Evolutionary conservation across 2,113 vertebrate species (phyloP), one percentile per base, ranked within the genome.

Genomic region (Gymnocephalus cernua): DNA sequence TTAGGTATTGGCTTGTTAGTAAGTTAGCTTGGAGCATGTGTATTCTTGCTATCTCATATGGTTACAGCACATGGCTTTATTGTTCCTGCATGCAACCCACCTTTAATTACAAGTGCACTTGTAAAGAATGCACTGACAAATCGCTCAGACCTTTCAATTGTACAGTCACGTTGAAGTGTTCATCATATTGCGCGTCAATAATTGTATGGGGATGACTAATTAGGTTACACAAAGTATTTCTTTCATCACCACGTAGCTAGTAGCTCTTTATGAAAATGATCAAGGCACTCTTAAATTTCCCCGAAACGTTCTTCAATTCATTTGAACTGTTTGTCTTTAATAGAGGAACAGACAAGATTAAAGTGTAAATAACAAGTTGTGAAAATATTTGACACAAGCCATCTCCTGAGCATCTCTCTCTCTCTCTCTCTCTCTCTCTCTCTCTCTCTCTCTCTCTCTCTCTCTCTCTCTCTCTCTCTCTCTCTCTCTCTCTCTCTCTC

Each of bases 81-180:
- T 68, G 62, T 57, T 61, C 53, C 69, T 27, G 62, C 76, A 48
- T 27, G 47, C 59, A 57, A 75, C 45, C 29, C 69, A 68, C 61
- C 48, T 82, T 87, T 87, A 90, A 93, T 93, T 80, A 80, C 76
- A 79, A 82, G 73, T 80, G 53, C 48, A 70, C 54, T 74, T 77
- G 61, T 23, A 44, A 82, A 86, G 79, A 83, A 78, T 59, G 51
- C 41, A 32, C 54, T 59, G 63, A 75, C 5, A 77, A 62, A 57
- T 41, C 1, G 15, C 32, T 44, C 10, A 6, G 25, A 71, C 23
- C 16, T 79, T 77, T 72, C 72, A 54, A 69, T 74, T 84, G 64
- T 66, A 68, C 54, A 57, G 51, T 58, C 67, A 80, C 61, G 71
- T 16, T 50, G 51, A 77, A 85, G 72, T 57, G 57, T 76, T 70